Evolutionary conservation across 2,113 vertebrate genomes (phyloP).

Genomic region (Lampris megalopsis): DNA sequence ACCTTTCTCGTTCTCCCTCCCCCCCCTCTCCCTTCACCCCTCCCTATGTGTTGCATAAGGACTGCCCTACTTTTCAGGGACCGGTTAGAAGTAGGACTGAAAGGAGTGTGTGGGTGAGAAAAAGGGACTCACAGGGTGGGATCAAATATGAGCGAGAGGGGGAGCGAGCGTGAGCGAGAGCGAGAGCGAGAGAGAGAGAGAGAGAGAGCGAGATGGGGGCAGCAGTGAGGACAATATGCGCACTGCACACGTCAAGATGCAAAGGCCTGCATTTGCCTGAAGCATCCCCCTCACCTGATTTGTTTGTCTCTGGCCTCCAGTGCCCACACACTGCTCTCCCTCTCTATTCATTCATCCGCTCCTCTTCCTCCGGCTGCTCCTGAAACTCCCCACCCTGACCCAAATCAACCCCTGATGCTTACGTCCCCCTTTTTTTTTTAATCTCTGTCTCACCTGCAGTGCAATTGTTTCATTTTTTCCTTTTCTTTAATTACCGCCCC

Average conservation of each 20-base stretch:
- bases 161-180: slow-evolving; percentile 29
- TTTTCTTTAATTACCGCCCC: too few relatives aligned
- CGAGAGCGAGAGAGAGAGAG: slow-evolving; percentile 36
- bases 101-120: slow-evolving; percentile 70
- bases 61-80: slow-evolving; percentile 76
- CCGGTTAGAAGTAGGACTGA: slow-evolving; percentile 70
- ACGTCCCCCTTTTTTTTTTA: too few relatives aligned
- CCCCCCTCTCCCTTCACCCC: slow-evolving; percentile 57
- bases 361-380: slow-evolving; percentile 10
- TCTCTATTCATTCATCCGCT: slow-evolving; percentile 1
- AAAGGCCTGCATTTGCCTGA: slow-evolving; percentile 56
- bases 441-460: too few relatives aligned
- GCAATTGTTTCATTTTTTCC: too few relatives aligned
- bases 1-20: slow-evolving; percentile 48
- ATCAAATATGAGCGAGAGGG: slow-evolving; percentile 37
- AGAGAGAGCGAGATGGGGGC: slow-evolving; percentile 51
- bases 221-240: slow-evolving; percentile 52
- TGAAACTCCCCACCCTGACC: not conserved
- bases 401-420: not conserved
- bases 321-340: slow-evolving; percentile 48
- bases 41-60: slow-evolving; percentile 77
- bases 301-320: slow-evolving; percentile 34
- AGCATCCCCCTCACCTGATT: slow-evolving; percentile 45
- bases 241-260: slow-evolving; percentile 65
- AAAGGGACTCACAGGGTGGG: slow-evolving; percentile 62